Evolutionary conservation across 2,888 invertebrate genomes (phyloP), one percentile per base, ranked within the genome.

Genomic region (Quadroppia sp.): DNA sequence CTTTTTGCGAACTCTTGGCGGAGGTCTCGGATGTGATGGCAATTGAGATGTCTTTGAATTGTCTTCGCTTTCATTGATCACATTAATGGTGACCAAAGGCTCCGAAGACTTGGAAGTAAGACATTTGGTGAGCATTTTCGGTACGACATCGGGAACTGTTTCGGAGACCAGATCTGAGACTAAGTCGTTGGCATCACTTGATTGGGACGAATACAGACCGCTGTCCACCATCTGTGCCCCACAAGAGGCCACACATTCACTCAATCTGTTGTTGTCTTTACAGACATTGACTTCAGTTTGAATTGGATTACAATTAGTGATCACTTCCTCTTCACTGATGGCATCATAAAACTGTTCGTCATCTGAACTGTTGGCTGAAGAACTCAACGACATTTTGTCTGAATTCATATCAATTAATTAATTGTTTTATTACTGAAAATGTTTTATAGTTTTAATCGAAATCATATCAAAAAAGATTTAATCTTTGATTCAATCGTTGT

Each of bases 161-260:
- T 70, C 70, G 15, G 48, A 48, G 70, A 70, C 48, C 30, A 48
- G 23, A 42, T 59, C 40, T 67, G 72, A 23, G 25, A 36, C 42
- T 32, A 42, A 69, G n/a, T 40, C 36, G 6, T 20, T 69, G 40
- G 45, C 73, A 32, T 73, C 67, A 73, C 73, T 73, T 13, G 73
- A 73, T 40, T 73, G 67, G 32, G 67, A 67, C 3, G 73, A 73
- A 30, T 36, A 73, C 25, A 73, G 64, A 25, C 73, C 73, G 40
- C 73, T 73, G 45, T 73, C 73, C 3, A 28, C 69, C 73, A 73
- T 69, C 7, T 72, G 72, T 9, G 3, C 6, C 9, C 17, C 3
- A 61, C 30, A 13, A 13, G 30, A 30, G 61, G 61, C 56, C 56
- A 28, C 17, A 25, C 7, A 11, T 56, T 25, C 7, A 6, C 4